Evolutionary conservation across 2,113 vertebrate species (phyloP).

Genomic region (Penelope pileata): DNA sequence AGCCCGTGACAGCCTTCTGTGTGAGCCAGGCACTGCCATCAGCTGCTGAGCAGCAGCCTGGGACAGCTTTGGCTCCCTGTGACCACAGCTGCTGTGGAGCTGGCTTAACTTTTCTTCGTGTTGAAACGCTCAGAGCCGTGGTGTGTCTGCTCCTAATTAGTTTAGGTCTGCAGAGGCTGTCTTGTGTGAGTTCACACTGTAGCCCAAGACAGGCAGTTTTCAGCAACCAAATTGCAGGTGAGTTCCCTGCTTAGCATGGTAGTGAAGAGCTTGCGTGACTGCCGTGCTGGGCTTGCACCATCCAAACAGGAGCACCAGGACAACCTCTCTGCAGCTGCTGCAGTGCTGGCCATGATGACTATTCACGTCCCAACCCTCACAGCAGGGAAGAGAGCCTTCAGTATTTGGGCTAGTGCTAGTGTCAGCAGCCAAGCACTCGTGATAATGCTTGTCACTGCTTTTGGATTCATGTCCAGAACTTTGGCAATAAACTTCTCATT

Average conservation of each 20-base stretch:
- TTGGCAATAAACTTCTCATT: not conserved
- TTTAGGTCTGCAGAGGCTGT: not conserved
- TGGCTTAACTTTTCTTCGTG: not conserved
- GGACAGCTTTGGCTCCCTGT: not conserved
- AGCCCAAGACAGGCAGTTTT: not conserved
- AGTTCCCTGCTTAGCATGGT: not conserved
- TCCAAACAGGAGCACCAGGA: not conserved
- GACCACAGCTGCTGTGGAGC: not conserved
- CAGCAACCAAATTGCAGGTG: not conserved
- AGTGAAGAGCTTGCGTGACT: rapidly evolving
- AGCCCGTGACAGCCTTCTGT: not conserved
- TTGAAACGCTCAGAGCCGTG: not conserved
- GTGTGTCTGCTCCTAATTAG: not conserved
- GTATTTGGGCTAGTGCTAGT: not conserved
- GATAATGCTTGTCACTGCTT: not conserved
- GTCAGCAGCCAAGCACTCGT: not conserved
- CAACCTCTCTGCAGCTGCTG: not conserved
- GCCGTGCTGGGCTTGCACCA: rapidly evolving
- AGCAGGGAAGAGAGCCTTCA: not conserved
- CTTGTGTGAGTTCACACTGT: rapidly evolving
- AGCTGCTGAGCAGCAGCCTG: not conserved
- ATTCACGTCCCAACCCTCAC: not conserved
- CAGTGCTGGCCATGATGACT: not conserved
- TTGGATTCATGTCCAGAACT: not conserved
- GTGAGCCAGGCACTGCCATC: rapidly evolving